Evolutionary conservation across 2,888 invertebrate genomes (phyloP).

Genomic region (Xanthia icteritia): DNA sequence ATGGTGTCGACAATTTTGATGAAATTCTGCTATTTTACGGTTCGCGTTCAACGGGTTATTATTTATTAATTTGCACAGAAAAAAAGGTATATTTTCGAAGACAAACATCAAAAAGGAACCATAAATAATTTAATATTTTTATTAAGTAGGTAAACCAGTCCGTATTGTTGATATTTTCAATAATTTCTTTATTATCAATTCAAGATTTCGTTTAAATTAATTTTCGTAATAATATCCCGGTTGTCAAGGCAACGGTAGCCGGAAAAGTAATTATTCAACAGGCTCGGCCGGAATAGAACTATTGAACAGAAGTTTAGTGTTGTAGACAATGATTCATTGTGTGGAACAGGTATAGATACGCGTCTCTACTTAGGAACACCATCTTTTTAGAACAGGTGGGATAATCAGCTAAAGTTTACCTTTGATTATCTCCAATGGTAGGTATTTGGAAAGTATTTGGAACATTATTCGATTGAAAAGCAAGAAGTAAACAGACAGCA

Average conservation of each 20-base stretch:
- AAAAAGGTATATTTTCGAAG: constrained; percentile 7
- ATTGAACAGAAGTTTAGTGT: constrained; percentile 82
- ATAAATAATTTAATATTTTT: constrained; percentile 1
- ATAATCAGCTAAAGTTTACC: constrained; percentile 12
- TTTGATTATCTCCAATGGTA: neutral
- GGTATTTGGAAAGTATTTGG: neutral
- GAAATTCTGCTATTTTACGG: constrained; percentile 44
- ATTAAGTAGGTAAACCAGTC: neutral
- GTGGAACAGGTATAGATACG: constrained; percentile 76
- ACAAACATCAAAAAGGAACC: neutral
- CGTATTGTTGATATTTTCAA: neutral
- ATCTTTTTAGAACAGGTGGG: constrained; percentile 30
- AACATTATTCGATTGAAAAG: neutral
- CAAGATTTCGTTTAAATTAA: constrained; percentile 18
- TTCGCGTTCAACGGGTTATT: constrained; percentile 23
- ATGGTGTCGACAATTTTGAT: constrained; percentile 46
- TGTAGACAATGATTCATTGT: constrained; percentile 86
- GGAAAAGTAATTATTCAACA: constrained; percentile 80
- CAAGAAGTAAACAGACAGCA: neutral
- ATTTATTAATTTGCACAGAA: constrained; percentile 35
- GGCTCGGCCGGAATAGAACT: constrained; percentile 73
- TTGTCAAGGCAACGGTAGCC: constrained; percentile 74
- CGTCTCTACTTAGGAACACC: constrained; percentile 63
- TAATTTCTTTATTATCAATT: neutral
- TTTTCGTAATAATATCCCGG: constrained; percentile 46